phyloP scores from a whole-genome alignment of 2,888 invertebrate genomes.

The Choristoneura rosaceana region DNA sequence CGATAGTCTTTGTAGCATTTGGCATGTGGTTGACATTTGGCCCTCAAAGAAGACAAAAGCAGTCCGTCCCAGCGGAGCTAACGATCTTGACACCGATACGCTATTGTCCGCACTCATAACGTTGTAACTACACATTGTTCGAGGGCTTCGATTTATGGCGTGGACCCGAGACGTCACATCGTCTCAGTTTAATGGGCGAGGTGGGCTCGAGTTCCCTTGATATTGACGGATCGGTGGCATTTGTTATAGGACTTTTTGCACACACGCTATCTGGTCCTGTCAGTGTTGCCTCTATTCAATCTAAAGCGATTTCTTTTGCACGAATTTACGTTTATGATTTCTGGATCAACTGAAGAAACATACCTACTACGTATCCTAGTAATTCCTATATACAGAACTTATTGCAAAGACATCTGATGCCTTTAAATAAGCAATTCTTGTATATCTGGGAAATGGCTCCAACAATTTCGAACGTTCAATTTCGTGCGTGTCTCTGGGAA shows the following conservation, averaged over 20 bases:
- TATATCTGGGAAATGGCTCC: too few relatives aligned
- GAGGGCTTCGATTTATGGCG: conserved; percentile 59
- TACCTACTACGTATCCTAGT: neutral
- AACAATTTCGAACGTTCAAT: too few relatives aligned
- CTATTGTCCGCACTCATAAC: conserved; percentile 58
- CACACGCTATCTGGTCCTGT: conserved; percentile 30
- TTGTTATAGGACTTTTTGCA: conserved; percentile 56
- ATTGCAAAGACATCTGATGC: too few relatives aligned
- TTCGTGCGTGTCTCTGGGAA: too few relatives aligned
- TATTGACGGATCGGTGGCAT: conserved; percentile 63
- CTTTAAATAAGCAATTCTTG: too few relatives aligned
- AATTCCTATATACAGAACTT: too few relatives aligned
- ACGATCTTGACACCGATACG: conserved; percentile 72
- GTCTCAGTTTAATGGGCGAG: conserved; percentile 49
- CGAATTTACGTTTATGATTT: neutral
- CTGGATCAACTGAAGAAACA: neutral
- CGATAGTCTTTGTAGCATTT: conserved; percentile 47
- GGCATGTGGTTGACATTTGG: conserved; percentile 59
- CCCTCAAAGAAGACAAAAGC: conserved; percentile 67
- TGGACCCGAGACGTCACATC: conserved; percentile 51
- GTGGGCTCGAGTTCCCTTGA: conserved; percentile 53
- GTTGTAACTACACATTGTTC: conserved; percentile 60
- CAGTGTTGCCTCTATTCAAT: conserved; percentile 21
- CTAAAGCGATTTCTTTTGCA: neutral
- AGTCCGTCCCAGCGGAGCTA: conserved; percentile 48